Base-by-base conservation (phyloP, 2,113 vertebrate genomes). In the Tympanuchus pallidicinctus region DNA sequence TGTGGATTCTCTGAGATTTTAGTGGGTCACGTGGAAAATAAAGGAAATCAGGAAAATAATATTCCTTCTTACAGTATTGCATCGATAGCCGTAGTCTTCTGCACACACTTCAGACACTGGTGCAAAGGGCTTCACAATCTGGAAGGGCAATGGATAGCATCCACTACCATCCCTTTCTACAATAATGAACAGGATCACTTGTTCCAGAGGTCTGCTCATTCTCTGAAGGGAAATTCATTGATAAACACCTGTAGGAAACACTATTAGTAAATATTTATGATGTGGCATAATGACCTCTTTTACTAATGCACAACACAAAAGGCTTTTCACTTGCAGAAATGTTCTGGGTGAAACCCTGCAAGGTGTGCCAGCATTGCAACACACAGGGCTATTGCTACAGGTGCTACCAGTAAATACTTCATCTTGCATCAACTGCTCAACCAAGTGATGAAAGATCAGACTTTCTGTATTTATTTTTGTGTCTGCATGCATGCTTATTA, bases 241-340 rank as follows among this genome's bases (percentile, higher is more conserved):
- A 48, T 57, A 65, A 94, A 72, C 72, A 94, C 65, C 85, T 91
- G 90, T 88, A 94, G 82, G 90, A 93, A 88, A 30, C 88, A 48
- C 85, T 91, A 32, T 69, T 81, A 86, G 82, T 92, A 94, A 96
- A 94, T 94, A 96, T 95, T 94, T 94, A 84, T 86, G 73, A 82
- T 88, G 61, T 54, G 85, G 86, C 65, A 88, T 75, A 97, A 86
- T 59, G 73, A 69, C 27, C 27, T 90, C 94, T 93, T 95, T 96
- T 82, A 90, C 14, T 79, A 64, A 52, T 24, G 18, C 63, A 69
- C 73, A 93, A 34, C 73, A 91, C 34, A 91, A 89, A 72, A 63
- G 71, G 80, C 82, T 93, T 93, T 81, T 92, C 75, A 54, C 61
- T 92, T 88, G 63, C 61, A 77, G 88, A 75, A 47, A 22, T 78